Percentiles rank a stretch among this genome's conserved stretches.
phyloP scores from a whole-genome alignment of 2,113 vertebrate genomes.

The Cheirogaleus medius region DNA sequence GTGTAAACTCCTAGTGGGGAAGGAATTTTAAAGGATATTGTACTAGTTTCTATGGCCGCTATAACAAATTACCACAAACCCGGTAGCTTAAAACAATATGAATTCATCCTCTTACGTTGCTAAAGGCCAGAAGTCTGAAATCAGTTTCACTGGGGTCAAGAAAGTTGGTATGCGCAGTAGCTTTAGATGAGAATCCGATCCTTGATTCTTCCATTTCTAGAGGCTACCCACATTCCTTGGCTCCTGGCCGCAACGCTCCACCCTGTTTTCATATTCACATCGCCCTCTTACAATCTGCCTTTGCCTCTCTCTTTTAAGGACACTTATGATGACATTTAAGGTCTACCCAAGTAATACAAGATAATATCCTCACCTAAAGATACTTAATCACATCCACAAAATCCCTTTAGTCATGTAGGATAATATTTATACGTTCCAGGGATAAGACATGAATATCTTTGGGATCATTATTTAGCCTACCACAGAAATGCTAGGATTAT shows the following conservation, averaged over 20 bases:
- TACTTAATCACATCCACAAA: neutral
- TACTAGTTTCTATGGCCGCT: neutral
- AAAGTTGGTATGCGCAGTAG: accelerated
- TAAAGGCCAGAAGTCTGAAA: neutral
- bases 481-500: neutral
- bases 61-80: neutral
- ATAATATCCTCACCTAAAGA: neutral
- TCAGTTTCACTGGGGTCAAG: neutral
- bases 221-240: accelerated
- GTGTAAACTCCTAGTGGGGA: neutral
- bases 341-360: neutral
- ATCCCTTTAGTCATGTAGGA: neutral
- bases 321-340: neutral
- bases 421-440: neutral
- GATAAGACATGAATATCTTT: neutral
- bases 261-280: neutral
- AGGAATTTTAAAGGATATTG: neutral
- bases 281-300: neutral
- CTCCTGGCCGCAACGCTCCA: accelerated
- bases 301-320: neutral
- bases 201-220: neutral
- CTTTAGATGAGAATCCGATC: neutral
- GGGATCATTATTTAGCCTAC: neutral
- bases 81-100: neutral
- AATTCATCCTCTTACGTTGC: neutral